Base-by-base conservation (phyloP, 2,888 invertebrate genomes). In the Stenotaenia linearis region DNA sequence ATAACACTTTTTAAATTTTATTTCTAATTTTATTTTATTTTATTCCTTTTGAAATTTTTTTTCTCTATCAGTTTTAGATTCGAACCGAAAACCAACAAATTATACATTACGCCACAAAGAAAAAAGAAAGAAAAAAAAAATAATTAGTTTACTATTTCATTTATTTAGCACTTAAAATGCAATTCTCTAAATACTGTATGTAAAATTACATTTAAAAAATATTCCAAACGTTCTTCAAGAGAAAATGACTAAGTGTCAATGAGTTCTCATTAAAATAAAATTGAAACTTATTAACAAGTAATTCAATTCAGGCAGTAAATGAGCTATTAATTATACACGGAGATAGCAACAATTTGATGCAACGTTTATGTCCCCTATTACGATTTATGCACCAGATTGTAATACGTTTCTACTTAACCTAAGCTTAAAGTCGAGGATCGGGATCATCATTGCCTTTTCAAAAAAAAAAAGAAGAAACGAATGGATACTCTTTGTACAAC, bases 281-380 rank as follows among this genome's bases (percentile, higher is more conserved):
- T 56, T 56, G 56, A 56, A 56, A 56, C 56, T 56, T 56, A 56
- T 56, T 56, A 56, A 56, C 56, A 56, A 56, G 56, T 56, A 56
- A 56, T 56, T 56, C 18, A n/a, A 56, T n/a, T 56, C 56, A 56
- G 9, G 56, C 23, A 23, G 56, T 56, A 56, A 56, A 56, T 23
- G 56, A 56, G 56, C 56, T 56, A 56, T 56, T 56, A 56, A 56
- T 56, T 23, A 23, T 21, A 23, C 56, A 56, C 21, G n/a, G 56
- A 40, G 40, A 40, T 40, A 40, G 40, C 23, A 56, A 56, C 56
- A 56, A 56, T 56, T 56, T 56, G 56, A 56, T 23, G 56, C 56
- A 12, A 56, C 21, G 18, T 23, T 56, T 18, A 56, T 56, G 56
- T 56, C 56, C 56, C 40, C n/a, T n/a, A 23, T 56, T 56, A 21